These are phyloP conservation scores for Triplophysa bombifrons DNA, from an alignment of 2,797 vertebrate species.

Conservation along the genomic window DNA sequence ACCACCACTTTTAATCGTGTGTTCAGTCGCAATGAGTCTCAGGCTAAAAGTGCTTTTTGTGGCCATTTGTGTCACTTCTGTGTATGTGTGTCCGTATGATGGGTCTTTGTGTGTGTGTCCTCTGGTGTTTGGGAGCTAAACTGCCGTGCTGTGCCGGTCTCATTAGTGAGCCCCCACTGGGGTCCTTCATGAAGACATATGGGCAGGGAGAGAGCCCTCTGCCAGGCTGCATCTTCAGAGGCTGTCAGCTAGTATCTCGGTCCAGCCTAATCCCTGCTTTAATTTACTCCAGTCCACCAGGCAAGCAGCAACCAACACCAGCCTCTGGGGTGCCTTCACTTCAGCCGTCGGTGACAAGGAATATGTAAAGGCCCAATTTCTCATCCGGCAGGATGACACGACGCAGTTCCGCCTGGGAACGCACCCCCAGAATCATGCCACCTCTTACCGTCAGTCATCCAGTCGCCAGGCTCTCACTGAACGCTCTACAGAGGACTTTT, in stretches of 20 bases:
- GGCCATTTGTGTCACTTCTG: slow-evolving; percentile 16
- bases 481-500: slow-evolving; percentile 84
- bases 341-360: slow-evolving; percentile 91
- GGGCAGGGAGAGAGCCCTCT: slow-evolving; percentile 82
- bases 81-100: slow-evolving; percentile 41
- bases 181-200: slow-evolving; percentile 86
- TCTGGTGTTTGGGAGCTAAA: slow-evolving; percentile 62
- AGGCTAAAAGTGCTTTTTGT: slow-evolving; percentile 42
- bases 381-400: slow-evolving; percentile 92
- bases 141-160: slow-evolving; percentile 65
- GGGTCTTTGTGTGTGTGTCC: slow-evolving; percentile 52
- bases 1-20: background rate
- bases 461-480: slow-evolving; percentile 86
- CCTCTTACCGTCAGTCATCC: slow-evolving; percentile 87
- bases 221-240: slow-evolving; percentile 81
- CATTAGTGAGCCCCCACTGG: slow-evolving; percentile 74
- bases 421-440: slow-evolving; percentile 77
- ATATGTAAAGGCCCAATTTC: slow-evolving; percentile 95
- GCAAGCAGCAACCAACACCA: slow-evolving; percentile 83
- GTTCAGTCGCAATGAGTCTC: background rate
- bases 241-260: slow-evolving; percentile 92
- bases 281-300: slow-evolving; percentile 92
- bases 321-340: slow-evolving; percentile 95
- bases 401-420: slow-evolving; percentile 85
- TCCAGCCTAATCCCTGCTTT: slow-evolving; percentile 91